Conservation (phyloP, 2,113 vertebrate species). For the Rhinopomastus cyanomelas region DNA sequence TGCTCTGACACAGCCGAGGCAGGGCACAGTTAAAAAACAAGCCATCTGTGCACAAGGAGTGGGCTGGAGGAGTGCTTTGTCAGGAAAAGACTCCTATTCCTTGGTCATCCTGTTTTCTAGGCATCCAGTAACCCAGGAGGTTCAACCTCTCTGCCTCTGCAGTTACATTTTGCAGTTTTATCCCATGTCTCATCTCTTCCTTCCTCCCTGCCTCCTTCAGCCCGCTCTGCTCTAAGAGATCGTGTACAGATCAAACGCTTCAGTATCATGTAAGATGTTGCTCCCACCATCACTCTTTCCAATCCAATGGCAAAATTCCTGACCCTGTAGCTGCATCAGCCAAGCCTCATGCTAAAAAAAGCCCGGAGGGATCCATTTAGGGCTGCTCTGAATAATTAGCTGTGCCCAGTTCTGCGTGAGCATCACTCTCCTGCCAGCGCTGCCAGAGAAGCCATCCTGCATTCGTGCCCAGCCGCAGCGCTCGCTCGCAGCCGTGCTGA, state of each 20-base stretch:
- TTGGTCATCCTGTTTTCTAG: background rate
- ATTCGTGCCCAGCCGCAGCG: fast-evolving
- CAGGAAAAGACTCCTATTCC: slow-evolving; percentile 19
- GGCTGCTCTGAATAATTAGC: slow-evolving; percentile 5
- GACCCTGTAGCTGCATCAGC: background rate
- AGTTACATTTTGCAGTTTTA: background rate
- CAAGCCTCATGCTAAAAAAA: background rate
- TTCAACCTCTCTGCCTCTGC: background rate
- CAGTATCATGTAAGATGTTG: background rate
- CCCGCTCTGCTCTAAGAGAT: background rate
- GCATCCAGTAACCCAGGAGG: background rate
- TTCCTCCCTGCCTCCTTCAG: background rate
- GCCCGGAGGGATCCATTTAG: background rate
- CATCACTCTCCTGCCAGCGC: background rate
- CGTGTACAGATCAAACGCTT: background rate
- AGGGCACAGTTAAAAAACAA: slow-evolving; percentile 24
- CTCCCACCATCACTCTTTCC: background rate
- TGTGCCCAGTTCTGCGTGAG: background rate
- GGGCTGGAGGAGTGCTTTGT: slow-evolving; percentile 33
- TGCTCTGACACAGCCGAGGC: slow-evolving; percentile 50
- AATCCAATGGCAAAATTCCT: background rate
- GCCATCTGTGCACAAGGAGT: slow-evolving; percentile 55
- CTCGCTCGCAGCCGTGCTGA: background rate
- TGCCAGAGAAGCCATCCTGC: slow-evolving; percentile 14
- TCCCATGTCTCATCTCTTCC: background rate